A percentile compares a stretch with the other conserved stretches of the same genome.
Conservation (phyloP, 2,113 vertebrate species). For the Cisticola juncidis region DNA sequence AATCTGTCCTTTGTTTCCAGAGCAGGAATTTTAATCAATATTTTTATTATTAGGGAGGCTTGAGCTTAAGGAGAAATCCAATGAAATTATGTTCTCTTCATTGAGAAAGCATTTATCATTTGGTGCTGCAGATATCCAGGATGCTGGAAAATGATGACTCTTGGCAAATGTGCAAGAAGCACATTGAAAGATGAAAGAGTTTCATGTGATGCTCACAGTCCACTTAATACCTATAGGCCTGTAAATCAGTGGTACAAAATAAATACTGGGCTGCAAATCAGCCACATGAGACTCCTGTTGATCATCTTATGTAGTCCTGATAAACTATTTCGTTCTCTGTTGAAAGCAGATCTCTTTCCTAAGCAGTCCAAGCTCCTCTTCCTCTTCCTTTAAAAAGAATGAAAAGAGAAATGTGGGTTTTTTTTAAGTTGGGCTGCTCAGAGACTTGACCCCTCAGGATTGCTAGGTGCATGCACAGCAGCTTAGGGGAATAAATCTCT, state of each 20-base stretch:
- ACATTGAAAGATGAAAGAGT: conserved; percentile 61
- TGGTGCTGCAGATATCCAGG: conserved; percentile 35
- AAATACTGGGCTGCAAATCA: conserved; percentile 63
- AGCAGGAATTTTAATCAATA: background rate
- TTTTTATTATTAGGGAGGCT: conserved; percentile 4
- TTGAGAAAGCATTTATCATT: conserved; percentile 66
- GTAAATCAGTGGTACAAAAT: conserved; percentile 62
- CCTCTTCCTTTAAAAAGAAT: background rate
- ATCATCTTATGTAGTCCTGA: conserved; percentile 53
- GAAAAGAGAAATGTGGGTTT: background rate
- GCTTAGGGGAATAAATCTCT: background rate
- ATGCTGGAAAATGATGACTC: conserved; percentile 52
- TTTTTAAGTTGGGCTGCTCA: background rate
- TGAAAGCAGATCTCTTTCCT: background rate
- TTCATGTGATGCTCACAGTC: conserved; percentile 28
- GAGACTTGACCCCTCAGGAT: background rate
- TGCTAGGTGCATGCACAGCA: background rate
- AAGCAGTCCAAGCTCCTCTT: background rate
- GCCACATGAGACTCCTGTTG: conserved; percentile 43
- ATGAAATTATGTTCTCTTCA: conserved; percentile 59
- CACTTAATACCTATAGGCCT: conserved; percentile 29
- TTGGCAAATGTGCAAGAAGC: conserved; percentile 43
- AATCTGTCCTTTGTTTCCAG: conserved; percentile 9
- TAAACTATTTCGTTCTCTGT: conserved; percentile 56
- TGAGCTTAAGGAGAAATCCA: conserved; percentile 54